Base-by-base conservation (phyloP, 1,140 invertebrate genomes). In the Dreissena polymorpha region DNA sequence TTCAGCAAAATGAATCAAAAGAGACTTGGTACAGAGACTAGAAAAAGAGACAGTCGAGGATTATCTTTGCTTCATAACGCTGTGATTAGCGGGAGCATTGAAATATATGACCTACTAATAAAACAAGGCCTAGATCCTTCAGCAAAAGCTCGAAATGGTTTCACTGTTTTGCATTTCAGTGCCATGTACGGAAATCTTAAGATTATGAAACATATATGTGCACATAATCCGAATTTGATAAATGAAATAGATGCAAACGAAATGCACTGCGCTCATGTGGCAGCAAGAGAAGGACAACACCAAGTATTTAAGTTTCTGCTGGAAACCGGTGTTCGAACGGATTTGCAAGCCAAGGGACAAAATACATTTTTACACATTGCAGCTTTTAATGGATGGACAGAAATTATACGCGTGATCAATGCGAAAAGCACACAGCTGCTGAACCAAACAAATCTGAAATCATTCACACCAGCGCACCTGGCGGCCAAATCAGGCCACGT, bases 251-350 rank as follows among this genome's bases (percentile, higher is more conserved):
- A 80, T n/a, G 16, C 57, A 0, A 6, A 60, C 10, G 68, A 69
- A 14, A 50, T 71, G 16, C 68, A 65, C 14, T 68, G 64, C 50
- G 53, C n/a, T 23, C 77, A 80, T 64, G 18, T 80, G 16, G 77
- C 77, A 39, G 67, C 69, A n/a, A 80, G 67, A 69, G 77, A 80
- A 71, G 77, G 77, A 7, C 77, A 80, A 13, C 21, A 14, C 12
- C 51, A 80, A 50, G 39, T 80, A n/a, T 67, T 80, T 21, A 65
- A 71, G 49, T 39, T 29, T 14, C 27, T 80, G 25, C 18, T 80
- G 0, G 21, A 50, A n/a, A 78, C n/a, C 21, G 67, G 51, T n/a
- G 13, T 25, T 7, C 53, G 39, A 27, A n/a, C 50, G 2, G 29
- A 10, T 16, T 23, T 60, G 5, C 16, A 3, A 79, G 65, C 53